Base-by-base conservation (phyloP, 2,797 vertebrate genomes). In the Vultur gryphus region DNA sequence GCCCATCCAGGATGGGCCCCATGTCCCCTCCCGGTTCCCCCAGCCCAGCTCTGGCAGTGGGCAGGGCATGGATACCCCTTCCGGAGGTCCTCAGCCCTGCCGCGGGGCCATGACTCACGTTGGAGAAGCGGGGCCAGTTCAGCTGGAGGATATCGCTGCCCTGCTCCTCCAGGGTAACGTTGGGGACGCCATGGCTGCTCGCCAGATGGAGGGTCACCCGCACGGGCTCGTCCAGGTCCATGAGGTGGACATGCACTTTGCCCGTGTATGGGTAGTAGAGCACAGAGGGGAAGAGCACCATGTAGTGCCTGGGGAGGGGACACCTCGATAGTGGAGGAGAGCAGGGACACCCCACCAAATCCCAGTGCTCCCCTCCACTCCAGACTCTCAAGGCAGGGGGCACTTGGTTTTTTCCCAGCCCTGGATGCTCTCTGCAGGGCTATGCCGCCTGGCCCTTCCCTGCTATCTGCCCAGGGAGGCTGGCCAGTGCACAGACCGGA, bases 31-130 rank as follows among this genome's bases (percentile, higher is more conserved):
- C 61, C 41, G 6, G 39, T 52, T 48, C 7, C 52, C 67, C n/a
- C 67, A 48, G n/a, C 12, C 26, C 1, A 0, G 41, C 28, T 67
- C 33, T 35, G 16, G 43, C 26, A 26, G 12, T 8, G 24, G 49
- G 35, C 29, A 20, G 11, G 26, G 14, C 9, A 14, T 16, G 39
- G 59, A 20, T 44, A 31, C 25, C 21, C 51, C 37, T 55, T 51
- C 70, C 24, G 1, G 3, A 41, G 29, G 55, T 16, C 28, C 11
- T 4, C 8, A 37, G 43, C 26, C 41, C 37, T 16, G 9, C 29
- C 3, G 0, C 0, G 3, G 51, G 24, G 25, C 24, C 4, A 0
- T 25, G 43, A 52, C 89, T 85, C 54, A 93, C 83, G 0, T 29
- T 69, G 76, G 61, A 26, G 84, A 90, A 66, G 48, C 0, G 9